Conservation (phyloP, 2,797 vertebrate species). For the Lithobates sylvaticus region DNA sequence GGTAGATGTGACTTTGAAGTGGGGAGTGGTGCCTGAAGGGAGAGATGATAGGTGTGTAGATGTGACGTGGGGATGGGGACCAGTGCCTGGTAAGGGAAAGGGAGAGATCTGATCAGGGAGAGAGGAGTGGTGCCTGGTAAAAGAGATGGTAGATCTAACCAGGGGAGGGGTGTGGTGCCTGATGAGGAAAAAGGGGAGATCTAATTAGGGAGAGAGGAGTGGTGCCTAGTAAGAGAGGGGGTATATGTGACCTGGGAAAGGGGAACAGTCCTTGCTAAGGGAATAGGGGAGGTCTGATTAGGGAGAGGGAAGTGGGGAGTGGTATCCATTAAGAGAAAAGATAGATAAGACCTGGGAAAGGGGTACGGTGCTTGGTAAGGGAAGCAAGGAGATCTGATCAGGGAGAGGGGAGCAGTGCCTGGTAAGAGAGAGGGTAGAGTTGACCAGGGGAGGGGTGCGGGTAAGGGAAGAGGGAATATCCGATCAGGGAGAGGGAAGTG, state of each 20-base stretch:
- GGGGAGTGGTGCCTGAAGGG: background rate
- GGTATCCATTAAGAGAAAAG: background rate
- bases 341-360: background rate
- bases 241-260: too few species aligned
- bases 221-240: background rate
- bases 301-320: background rate
- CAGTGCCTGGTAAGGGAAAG: background rate
- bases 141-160: background rate
- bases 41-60: too few species aligned
- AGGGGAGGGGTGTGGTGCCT: background rate
- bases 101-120: background rate
- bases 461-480: too few species aligned
- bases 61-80: background rate
- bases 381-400: too few species aligned
- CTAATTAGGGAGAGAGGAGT: background rate
- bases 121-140: background rate
- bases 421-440: too few species aligned
- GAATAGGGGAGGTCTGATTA: too few species aligned
- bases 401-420: too few species aligned
- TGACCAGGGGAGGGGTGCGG: too few species aligned
- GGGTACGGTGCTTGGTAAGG: too few species aligned
- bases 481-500: too few species aligned
- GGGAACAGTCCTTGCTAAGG: too few species aligned
- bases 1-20: background rate
- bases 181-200: background rate